These are phyloP conservation scores for Artibeus lituratus DNA, from an alignment of 2,797 vertebrate genomes.

Conservation along the genomic window DNA sequence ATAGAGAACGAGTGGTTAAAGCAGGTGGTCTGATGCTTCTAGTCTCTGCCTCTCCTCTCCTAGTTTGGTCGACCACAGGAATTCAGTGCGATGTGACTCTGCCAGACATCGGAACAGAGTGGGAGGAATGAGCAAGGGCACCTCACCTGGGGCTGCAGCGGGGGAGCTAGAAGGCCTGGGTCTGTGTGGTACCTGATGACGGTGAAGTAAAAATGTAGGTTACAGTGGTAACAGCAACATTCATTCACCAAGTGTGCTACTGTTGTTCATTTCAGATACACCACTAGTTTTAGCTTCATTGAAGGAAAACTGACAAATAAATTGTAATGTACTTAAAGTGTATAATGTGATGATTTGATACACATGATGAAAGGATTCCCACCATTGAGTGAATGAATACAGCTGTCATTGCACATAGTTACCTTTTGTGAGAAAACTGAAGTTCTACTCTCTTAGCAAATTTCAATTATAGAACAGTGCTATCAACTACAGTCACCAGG, in stretches of 20 bases:
- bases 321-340: background rate
- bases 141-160: accelerated
- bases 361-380: background rate
- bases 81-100: background rate
- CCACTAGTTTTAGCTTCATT: background rate
- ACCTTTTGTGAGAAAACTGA: background rate
- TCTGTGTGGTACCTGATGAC: accelerated
- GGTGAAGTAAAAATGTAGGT: background rate
- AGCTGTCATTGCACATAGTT: background rate
- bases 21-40: accelerated
- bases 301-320: background rate
- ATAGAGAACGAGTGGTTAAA: background rate
- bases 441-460: background rate
- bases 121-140: background rate
- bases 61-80: background rate
- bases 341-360: background rate
- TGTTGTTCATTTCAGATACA: background rate
- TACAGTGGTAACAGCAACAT: accelerated
- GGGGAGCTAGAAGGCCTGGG: background rate
- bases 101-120: background rate
- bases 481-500: background rate
- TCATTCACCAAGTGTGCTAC: background rate
- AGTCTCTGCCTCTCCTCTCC: background rate
- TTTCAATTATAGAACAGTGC: background rate
- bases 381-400: background rate